phyloP scores from a whole-genome alignment of 1,140 invertebrate species.

The Eupeodes corollae region DNA sequence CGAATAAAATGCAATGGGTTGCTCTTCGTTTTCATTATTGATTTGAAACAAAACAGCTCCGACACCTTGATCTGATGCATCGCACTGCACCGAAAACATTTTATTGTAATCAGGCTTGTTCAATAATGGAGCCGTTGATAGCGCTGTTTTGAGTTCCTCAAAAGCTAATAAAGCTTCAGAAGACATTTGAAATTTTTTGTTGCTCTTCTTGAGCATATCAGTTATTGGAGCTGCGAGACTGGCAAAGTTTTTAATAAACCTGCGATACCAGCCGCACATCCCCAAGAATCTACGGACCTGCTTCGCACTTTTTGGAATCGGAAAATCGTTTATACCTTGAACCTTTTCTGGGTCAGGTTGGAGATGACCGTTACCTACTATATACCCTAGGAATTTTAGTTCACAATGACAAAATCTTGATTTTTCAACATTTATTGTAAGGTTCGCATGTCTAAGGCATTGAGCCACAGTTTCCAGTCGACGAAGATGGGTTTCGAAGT shows the following conservation, averaged over 20 bases:
- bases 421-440: conserved; percentile 18
- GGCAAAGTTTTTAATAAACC: conserved; percentile 39
- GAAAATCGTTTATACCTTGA: conserved; percentile 10
- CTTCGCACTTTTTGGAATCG: conserved; percentile 17
- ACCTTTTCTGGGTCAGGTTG: conserved; percentile 8
- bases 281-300: conserved; percentile 37
- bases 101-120: conserved; percentile 27
- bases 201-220: neutral
- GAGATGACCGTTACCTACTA: conserved; percentile 8
- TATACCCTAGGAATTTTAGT: conserved; percentile 21
- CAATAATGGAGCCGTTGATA: conserved; percentile 27
- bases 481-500: conserved; percentile 3
- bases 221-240: conserved; percentile 20
- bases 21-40: conserved; percentile 12
- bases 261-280: conserved; percentile 35
- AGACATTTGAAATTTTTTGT: neutral
- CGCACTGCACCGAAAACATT: conserved; percentile 29
- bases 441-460: conserved; percentile 3
- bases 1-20: conserved; percentile 6
- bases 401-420: conserved; percentile 12
- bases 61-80: conserved; percentile 26
- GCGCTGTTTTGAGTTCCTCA: conserved; percentile 14
- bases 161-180: conserved; percentile 26
- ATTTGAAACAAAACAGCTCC: conserved; percentile 29
- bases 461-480: neutral